Evolutionary conservation across 2,797 vertebrate genomes (phyloP).

Genomic region (Siniperca undulata): DNA sequence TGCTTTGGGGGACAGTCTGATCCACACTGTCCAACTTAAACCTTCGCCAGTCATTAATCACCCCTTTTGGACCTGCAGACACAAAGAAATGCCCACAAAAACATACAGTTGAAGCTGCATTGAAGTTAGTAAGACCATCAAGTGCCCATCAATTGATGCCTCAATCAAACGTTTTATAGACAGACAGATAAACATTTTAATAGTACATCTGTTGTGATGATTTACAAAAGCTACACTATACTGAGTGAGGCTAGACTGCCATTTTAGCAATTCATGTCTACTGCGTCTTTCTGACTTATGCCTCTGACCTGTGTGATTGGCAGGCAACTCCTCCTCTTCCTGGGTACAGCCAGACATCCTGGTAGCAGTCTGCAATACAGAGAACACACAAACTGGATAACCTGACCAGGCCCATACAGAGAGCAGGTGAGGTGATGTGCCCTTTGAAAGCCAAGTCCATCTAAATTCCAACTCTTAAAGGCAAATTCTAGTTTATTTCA

Average conservation of each 20-base stretch:
- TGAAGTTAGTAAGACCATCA: background rate
- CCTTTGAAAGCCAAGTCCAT: background rate
- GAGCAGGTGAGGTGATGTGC: background rate
- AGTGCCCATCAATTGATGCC: background rate
- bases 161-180: background rate
- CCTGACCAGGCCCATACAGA: background rate
- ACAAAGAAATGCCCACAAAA: background rate
- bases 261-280: background rate
- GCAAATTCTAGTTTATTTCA: background rate
- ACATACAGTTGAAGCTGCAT: background rate
- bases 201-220: background rate
- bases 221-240: background rate
- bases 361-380: conserved; percentile 30
- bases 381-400: conserved; percentile 15
- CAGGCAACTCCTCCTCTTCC: conserved; percentile 71
- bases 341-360: conserved; percentile 68
- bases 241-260: background rate
- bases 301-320: conserved; percentile 72
- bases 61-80: conserved; percentile 92
- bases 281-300: background rate
- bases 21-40: conserved; percentile 95
- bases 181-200: no score
- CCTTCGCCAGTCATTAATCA: conserved; percentile 96
- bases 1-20: conserved; percentile 83
- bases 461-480: background rate